phyloP scores from a whole-genome alignment of 2,888 invertebrate species.

The Euclidia mi region DNA sequence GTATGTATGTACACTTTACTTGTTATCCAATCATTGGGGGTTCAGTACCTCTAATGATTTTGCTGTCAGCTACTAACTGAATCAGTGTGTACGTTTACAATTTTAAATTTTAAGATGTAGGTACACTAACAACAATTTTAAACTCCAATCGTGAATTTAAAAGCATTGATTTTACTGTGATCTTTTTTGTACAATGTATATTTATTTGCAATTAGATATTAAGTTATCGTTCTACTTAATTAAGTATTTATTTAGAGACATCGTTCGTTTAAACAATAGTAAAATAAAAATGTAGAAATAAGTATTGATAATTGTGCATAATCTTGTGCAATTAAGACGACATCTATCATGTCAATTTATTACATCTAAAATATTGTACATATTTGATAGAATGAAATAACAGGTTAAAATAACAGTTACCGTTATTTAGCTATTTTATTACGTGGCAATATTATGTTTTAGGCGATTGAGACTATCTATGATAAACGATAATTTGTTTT shows the following conservation, averaged over 20 bases:
- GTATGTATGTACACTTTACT: too few species aligned
- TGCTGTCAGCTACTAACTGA: too few species aligned
- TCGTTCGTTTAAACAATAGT: conserved; percentile 14
- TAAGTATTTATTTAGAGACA: conserved; percentile 29
- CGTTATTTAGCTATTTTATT: conserved; percentile 46
- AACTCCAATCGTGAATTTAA: too few species aligned
- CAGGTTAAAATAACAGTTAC: conserved; percentile 45
- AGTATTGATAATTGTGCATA: conserved; percentile 27
- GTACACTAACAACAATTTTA: too few species aligned
- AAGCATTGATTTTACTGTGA: too few species aligned
- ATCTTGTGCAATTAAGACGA: conserved; percentile 47
- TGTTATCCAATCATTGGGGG: too few species aligned
- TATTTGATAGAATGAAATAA: conserved; percentile 48
- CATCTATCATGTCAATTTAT: conserved; percentile 47
- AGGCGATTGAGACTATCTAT: conserved; percentile 61
- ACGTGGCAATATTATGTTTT: conserved; percentile 42
- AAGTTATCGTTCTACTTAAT: too few species aligned
- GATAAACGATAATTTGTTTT: conserved; percentile 46
- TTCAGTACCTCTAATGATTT: too few species aligned
- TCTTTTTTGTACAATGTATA: too few species aligned
- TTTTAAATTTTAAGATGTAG: too few species aligned
- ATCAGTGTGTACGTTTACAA: too few species aligned
- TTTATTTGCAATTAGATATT: too few species aligned
- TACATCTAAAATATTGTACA: conserved; percentile 46
- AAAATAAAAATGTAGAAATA: conserved; percentile 26